Evolutionary conservation across 1,140 invertebrate species (phyloP).

Genomic region (Coelopa frigida): DNA sequence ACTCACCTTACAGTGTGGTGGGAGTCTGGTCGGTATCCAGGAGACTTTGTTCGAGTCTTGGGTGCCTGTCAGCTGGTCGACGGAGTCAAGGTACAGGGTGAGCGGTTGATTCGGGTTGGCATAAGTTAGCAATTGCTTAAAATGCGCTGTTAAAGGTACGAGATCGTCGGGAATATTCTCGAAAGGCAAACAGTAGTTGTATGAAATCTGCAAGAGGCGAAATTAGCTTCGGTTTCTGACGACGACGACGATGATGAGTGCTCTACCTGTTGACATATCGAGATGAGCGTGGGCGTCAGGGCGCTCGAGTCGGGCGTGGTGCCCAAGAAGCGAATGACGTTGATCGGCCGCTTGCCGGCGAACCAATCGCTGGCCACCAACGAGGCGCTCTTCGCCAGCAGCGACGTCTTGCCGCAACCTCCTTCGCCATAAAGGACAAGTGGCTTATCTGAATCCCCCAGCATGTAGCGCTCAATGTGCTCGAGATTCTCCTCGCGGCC

Average conservation of each 20-base stretch:
- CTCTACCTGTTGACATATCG: conserved; percentile 84
- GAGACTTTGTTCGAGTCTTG: conserved; percentile 92
- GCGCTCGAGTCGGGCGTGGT: conserved; percentile 96
- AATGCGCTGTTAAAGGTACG: conserved; percentile 89
- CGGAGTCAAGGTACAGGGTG: conserved; percentile 82
- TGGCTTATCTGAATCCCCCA: conserved; percentile 76
- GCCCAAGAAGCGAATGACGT: conserved; percentile 87
- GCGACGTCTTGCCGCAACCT: conserved; percentile 95
- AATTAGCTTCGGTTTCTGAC: background rate
- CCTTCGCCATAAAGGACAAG: conserved; percentile 90
- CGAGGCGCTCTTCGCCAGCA: conserved; percentile 87
- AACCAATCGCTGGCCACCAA: conserved; percentile 69
- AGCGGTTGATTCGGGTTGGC: conserved; percentile 76
- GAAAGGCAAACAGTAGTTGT: conserved; percentile 88
- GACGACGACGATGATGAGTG: background rate
- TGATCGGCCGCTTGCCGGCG: conserved; percentile 65
- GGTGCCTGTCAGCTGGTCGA: conserved; percentile 91
- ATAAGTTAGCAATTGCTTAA: conserved; percentile 84
- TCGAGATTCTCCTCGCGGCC: conserved; percentile 82
- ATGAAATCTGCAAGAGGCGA: conserved; percentile 66
- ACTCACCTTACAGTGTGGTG: conserved; percentile 80
- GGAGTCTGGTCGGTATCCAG: conserved; percentile 89
- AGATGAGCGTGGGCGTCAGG: conserved; percentile 87
- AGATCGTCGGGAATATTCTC: conserved; percentile 93
- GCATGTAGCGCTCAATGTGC: conserved; percentile 78